Evolutionary conservation across 2,797 vertebrate genomes (phyloP).

Genomic region (Sciurus carolinensis): DNA sequence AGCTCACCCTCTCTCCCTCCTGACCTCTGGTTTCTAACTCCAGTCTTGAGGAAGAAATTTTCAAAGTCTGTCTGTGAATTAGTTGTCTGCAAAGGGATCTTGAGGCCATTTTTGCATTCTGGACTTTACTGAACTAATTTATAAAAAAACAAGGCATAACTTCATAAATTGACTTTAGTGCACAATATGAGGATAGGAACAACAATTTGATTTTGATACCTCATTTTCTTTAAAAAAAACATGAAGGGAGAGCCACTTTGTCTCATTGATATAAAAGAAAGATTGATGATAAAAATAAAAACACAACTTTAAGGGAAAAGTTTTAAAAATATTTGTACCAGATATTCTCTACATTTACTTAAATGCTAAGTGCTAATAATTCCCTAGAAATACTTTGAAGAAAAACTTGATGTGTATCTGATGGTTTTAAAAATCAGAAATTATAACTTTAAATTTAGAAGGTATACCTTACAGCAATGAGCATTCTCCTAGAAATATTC

Average conservation of each 20-base stretch:
- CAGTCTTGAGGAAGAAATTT: fast-evolving
- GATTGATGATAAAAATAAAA: background rate
- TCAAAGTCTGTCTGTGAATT: background rate
- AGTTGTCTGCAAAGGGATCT: background rate
- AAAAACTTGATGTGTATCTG: background rate
- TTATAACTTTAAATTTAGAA: background rate
- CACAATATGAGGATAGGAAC: background rate
- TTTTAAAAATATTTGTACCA: background rate
- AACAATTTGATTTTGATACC: background rate
- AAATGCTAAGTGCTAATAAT: background rate
- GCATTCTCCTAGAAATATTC: background rate
- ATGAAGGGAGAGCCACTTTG: background rate
- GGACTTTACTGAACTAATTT: background rate
- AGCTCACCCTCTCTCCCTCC: too few relatives aligned
- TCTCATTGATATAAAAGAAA: background rate
- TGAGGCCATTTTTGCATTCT: background rate
- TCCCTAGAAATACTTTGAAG: background rate
- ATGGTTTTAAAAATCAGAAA: constrained; percentile 32
- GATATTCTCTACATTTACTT: background rate
- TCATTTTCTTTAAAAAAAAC: constrained; percentile 1
- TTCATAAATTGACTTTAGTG: background rate
- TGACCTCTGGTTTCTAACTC: too few relatives aligned
- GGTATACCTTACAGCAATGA: background rate
- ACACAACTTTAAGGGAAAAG: background rate
- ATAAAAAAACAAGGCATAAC: background rate